Conservation (phyloP, 1,140 invertebrate genomes). For the Ceratosolen solmsi region DNA sequence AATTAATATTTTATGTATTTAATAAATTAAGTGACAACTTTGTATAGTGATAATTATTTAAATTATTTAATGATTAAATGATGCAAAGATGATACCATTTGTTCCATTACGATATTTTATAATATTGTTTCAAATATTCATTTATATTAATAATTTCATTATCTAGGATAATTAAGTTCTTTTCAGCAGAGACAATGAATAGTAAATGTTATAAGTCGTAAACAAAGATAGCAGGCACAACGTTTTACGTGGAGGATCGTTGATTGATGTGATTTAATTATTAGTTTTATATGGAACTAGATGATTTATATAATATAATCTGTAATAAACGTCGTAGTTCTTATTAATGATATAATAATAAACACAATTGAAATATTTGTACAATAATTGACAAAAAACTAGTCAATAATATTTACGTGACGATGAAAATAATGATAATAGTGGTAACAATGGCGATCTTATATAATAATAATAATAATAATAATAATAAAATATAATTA, state of each 20-base stretch:
- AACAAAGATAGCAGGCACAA: conserved; percentile 36
- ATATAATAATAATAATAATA: conserved; percentile 1
- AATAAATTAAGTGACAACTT: conserved; percentile 14
- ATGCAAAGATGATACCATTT: conserved; percentile 23
- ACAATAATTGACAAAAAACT: background rate
- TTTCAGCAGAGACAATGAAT: conserved; percentile 28
- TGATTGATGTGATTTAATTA: conserved; percentile 31
- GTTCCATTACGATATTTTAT: conserved; percentile 6
- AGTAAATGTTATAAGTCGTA: conserved; percentile 33
- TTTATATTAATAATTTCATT: conserved; percentile 2
- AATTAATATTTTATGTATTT: background rate
- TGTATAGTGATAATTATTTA: background rate
- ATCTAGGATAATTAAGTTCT: conserved; percentile 5
- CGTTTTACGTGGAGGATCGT: conserved; percentile 26
- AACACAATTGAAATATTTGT: background rate
- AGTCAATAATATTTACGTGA: background rate
- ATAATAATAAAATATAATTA: background rate
- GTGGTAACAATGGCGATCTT: background rate
- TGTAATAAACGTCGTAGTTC: conserved; percentile 46
- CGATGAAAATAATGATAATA: conserved; percentile 17
- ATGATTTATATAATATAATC: conserved; percentile 33
- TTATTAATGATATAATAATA: conserved; percentile 8
- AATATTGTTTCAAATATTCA: background rate
- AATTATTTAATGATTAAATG: background rate
- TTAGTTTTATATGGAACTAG: conserved; percentile 16